A percentile compares a stretch with the other conserved stretches of the same genome.
Evolutionary conservation across 2,888 invertebrate species (phyloP).

Genomic region (Microctonus brassicae): DNA sequence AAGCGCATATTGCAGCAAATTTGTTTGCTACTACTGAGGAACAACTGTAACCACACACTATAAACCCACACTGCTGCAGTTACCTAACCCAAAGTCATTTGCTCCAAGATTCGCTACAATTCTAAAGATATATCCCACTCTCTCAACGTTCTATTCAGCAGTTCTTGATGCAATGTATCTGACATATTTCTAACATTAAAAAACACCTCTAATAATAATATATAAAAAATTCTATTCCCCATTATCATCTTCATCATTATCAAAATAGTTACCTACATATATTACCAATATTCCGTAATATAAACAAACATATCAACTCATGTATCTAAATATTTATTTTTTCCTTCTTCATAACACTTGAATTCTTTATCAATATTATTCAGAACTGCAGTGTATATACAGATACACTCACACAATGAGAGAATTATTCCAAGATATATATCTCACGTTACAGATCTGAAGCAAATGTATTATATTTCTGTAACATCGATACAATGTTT

Average conservation of each 20-base stretch:
- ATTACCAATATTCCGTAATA: no score
- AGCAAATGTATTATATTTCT: slow-evolving; percentile 58
- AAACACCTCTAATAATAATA: no score
- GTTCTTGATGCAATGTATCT: not conserved
- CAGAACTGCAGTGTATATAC: slow-evolving; percentile 49
- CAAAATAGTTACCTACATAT: no score
- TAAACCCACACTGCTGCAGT: not conserved
- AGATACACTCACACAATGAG: no score
- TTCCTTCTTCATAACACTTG: not conserved
- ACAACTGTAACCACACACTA: not conserved
- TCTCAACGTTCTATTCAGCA: no score
- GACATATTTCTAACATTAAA: no score
- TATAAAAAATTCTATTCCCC: no score
- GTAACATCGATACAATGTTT: slow-evolving; percentile 20
- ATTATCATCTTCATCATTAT: no score
- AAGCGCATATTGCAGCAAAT: not conserved
- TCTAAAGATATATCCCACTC: not conserved
- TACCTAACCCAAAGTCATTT: no score
- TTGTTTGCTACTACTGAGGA: not conserved
- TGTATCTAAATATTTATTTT: no score
- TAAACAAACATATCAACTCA: no score
- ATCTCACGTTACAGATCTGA: slow-evolving; percentile 42
- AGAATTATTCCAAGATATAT: no score
- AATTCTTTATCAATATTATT: slow-evolving; percentile 51
- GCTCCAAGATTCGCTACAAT: not conserved